phyloP scores from a whole-genome alignment of 1,140 invertebrate species.

The Penaeus japonicus region DNA sequence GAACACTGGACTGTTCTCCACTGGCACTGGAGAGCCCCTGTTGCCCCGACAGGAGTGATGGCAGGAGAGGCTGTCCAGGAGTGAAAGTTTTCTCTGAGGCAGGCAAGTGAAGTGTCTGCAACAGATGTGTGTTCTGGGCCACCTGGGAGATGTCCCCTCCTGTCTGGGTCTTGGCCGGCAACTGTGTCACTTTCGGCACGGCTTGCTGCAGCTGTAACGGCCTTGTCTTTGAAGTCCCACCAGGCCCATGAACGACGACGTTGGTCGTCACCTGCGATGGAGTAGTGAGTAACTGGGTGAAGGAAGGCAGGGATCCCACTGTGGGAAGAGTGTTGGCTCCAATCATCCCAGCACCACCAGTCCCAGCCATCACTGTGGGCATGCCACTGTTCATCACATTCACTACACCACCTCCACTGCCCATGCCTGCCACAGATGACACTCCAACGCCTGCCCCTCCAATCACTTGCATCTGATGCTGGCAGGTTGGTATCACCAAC shows the following conservation, averaged over 20 bases:
- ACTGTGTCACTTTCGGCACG: slow-evolving; percentile 35
- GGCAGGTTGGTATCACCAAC: slow-evolving; percentile 35
- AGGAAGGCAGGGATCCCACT: slow-evolving; percentile 41
- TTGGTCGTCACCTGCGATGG: slow-evolving; percentile 40
- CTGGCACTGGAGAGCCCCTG: slow-evolving; percentile 3
- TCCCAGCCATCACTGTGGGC: slow-evolving; percentile 43
- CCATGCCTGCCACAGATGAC: slow-evolving; percentile 9
- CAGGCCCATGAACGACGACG: slow-evolving; percentile 17
- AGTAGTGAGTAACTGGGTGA: slow-evolving; percentile 43
- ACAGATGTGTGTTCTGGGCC: slow-evolving; percentile 48
- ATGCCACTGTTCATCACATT: slow-evolving; percentile 33
- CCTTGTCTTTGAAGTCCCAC: slow-evolving; percentile 14
- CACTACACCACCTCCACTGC: slow-evolving; percentile 21
- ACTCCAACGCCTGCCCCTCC: slow-evolving; percentile 9
- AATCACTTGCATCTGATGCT: slow-evolving; percentile 35
- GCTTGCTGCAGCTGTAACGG: slow-evolving; percentile 39
- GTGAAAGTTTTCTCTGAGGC: slow-evolving; percentile 19
- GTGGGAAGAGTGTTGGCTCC: slow-evolving; percentile 20
- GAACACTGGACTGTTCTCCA: slow-evolving; percentile 17
- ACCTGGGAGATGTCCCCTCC: slow-evolving; percentile 41
- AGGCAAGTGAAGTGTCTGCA: slow-evolving; percentile 49
- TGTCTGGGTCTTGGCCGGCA: slow-evolving; percentile 27
- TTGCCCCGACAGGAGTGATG: slow-evolving; percentile 36
- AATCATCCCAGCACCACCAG: background rate
- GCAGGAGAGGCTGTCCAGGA: slow-evolving; percentile 13